Evolutionary conservation across 30 jellyfish, hydroid and myxozoan genomes (phyloP).

Genomic region (Hydractinia symbiolongicarpus): DNA sequence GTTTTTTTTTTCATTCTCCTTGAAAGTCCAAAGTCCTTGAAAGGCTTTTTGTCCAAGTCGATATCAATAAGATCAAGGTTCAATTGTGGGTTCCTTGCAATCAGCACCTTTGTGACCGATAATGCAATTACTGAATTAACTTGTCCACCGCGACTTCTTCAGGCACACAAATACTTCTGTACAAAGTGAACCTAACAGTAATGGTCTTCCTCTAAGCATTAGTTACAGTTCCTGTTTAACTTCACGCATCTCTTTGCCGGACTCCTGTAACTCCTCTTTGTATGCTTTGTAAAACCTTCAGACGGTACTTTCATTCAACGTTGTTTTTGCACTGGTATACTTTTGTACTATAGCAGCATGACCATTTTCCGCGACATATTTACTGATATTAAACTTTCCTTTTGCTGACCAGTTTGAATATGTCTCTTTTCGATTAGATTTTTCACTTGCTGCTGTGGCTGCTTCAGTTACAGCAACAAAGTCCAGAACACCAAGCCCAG

Average conservation of each 20-base stretch:
- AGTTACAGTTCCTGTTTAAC: neutral
- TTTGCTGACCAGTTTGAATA: neutral
- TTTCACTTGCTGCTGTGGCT: neutral
- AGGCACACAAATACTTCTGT: slow-evolving; percentile 6
- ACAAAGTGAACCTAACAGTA: slow-evolving; percentile 7
- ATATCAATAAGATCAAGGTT: neutral
- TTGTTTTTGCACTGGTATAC: neutral
- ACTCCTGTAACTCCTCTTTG: neutral
- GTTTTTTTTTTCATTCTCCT: slow-evolving; percentile 3
- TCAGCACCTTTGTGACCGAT: slow-evolving; percentile 12
- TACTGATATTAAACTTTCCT: neutral
- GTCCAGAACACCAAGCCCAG: neutral
- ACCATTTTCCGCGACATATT: neutral
- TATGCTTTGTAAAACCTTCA: neutral
- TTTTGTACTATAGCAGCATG: neutral
- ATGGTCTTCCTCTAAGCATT: neutral
- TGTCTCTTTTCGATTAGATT: neutral
- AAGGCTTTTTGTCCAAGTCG: slow-evolving; percentile 11
- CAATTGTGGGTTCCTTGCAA: slow-evolving; percentile 2
- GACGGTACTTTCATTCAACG: slow-evolving; percentile 8
- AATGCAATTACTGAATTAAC: slow-evolving; percentile 7
- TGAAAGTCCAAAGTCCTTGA: neutral
- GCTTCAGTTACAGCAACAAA: neutral
- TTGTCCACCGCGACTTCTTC: slow-evolving; percentile 5
- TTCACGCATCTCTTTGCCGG: neutral